A percentile compares a stretch with the other conserved stretches of the same genome.
phyloP scores from a whole-genome alignment of 2,113 vertebrate genomes.

The Callaeas wilsoni region DNA sequence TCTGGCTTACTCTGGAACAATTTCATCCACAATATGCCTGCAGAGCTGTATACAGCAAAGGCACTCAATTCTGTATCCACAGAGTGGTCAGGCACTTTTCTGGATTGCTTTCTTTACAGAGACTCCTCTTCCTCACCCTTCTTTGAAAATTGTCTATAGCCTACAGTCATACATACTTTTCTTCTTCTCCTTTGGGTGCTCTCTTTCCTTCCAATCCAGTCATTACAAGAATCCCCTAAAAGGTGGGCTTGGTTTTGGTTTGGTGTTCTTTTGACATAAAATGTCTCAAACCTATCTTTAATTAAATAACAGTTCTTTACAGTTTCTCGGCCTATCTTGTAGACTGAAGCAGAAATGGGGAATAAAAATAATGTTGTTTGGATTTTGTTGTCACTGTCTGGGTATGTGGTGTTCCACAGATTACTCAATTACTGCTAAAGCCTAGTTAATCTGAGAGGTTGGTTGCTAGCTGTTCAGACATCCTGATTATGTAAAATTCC shows the following conservation, averaged over 20 bases:
- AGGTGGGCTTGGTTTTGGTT: background rate
- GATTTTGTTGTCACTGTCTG: background rate
- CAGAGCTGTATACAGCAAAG: background rate
- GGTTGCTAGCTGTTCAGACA: background rate
- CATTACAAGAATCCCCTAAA: background rate
- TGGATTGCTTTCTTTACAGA: background rate
- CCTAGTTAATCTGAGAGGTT: background rate
- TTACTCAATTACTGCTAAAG: background rate
- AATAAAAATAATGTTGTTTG: background rate
- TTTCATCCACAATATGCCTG: background rate
- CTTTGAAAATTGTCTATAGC: background rate
- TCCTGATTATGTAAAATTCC: background rate
- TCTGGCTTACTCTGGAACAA: background rate
- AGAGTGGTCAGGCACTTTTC: background rate
- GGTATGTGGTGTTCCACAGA: background rate
- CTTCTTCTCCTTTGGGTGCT: background rate
- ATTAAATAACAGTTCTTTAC: background rate
- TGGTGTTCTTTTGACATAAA: background rate
- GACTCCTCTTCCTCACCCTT: background rate
- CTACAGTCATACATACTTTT: background rate
- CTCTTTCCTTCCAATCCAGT: background rate
- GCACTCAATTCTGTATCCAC: background rate
- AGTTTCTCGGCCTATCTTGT: background rate
- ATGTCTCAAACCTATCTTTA: background rate
- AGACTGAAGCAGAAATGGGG: background rate